Evolutionary conservation across 2,888 invertebrate species (phyloP).

Genomic region (Ptychoptera albimana): DNA sequence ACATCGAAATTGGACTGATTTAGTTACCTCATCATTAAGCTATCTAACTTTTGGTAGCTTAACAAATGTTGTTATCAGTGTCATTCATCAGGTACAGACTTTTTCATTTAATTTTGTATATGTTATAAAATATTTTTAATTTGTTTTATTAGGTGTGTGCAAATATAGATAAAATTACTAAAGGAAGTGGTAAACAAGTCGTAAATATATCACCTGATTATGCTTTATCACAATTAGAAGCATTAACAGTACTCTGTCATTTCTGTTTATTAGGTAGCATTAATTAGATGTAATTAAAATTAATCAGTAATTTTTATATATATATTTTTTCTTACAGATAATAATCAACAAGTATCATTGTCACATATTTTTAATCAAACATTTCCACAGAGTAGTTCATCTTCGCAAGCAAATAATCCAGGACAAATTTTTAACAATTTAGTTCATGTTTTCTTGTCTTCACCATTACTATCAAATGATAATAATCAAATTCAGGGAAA

Average conservation of each 20-base stretch:
- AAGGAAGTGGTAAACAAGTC: slow-evolving; percentile 20
- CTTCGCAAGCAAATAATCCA: slow-evolving; percentile 39
- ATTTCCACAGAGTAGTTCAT: slow-evolving; percentile 34
- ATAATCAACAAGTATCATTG: slow-evolving; percentile 38
- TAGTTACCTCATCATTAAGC: slow-evolving; percentile 64
- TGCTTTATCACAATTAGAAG: slow-evolving; percentile 59
- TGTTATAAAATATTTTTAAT: neutral
- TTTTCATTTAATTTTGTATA: neutral
- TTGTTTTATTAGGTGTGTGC: slow-evolving; percentile 32
- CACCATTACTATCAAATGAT: slow-evolving; percentile 27
- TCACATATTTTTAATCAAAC: slow-evolving; percentile 40
- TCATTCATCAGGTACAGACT: slow-evolving; percentile 44
- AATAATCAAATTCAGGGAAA: slow-evolving; percentile 19
- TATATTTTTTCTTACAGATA: slow-evolving; percentile 17
- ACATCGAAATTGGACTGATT: slow-evolving; percentile 69
- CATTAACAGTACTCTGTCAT: slow-evolving; percentile 61
- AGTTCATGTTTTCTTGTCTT: slow-evolving; percentile 62
- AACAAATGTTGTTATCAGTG: slow-evolving; percentile 58
- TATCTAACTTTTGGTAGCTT: slow-evolving; percentile 57
- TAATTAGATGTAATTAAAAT: neutral
- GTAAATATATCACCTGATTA: slow-evolving; percentile 51
- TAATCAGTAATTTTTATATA: neutral
- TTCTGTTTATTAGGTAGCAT: slow-evolving; percentile 52
- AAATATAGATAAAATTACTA: slow-evolving; percentile 52
- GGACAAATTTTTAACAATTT: slow-evolving; percentile 66